phyloP scores from a whole-genome alignment of 1,140 invertebrate species.

The Drosophila tsacasi region DNA sequence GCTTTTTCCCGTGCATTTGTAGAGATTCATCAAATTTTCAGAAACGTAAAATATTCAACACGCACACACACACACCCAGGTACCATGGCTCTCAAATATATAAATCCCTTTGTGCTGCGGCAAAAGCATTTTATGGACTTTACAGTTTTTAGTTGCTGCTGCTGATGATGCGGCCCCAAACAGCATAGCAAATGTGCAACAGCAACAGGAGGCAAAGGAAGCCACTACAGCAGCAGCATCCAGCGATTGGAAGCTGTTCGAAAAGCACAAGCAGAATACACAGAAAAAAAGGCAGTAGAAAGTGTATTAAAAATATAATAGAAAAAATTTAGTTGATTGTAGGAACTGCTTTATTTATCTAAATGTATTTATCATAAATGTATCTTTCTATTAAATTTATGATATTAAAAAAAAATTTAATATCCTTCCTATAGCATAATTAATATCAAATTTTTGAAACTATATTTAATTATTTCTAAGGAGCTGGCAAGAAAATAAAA shows the following conservation, averaged over 20 bases:
- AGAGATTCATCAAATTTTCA: conserved; percentile 83
- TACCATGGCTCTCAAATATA: conserved; percentile 21
- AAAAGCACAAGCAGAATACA: conserved; percentile 31
- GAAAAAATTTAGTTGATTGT: no score
- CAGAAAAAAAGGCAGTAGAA: neutral
- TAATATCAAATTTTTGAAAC: fast-evolving
- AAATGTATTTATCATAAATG: no score
- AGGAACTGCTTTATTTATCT: no score
- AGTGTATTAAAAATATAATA: neutral
- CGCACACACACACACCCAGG: conserved; percentile 38
- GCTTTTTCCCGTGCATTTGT: conserved; percentile 56
- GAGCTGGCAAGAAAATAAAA: no score
- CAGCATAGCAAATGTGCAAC: conserved; percentile 77
- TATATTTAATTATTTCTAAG: no score
- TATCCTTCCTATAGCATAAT: no score
- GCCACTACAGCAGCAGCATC: conserved; percentile 18
- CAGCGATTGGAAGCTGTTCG: conserved; percentile 58
- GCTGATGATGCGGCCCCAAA: conserved; percentile 51
- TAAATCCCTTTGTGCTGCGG: conserved; percentile 77
- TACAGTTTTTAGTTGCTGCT: conserved; percentile 72
- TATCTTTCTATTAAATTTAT: no score
- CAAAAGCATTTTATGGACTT: conserved; percentile 82
- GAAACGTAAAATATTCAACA: conserved; percentile 81
- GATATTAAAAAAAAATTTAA: no score
- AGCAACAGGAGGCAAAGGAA: conserved; percentile 36